Evolutionary conservation across 2,113 vertebrate genomes (phyloP).

Genomic region (Oncorhynchus clarkii): DNA sequence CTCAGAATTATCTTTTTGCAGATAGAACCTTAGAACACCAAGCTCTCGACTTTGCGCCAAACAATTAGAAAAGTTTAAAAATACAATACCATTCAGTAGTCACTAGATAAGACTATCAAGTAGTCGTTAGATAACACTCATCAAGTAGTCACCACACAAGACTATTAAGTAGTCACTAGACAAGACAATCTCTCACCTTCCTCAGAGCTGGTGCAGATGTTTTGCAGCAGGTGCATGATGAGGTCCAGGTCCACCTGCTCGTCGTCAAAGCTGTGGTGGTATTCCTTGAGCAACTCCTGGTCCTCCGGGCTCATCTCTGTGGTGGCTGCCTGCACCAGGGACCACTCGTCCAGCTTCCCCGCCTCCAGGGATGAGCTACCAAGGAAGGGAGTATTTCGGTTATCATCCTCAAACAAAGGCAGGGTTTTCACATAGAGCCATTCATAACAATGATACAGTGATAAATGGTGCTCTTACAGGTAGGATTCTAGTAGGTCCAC

Average conservation of each 20-base stretch:
- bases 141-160: too few species aligned
- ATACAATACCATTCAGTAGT: not conserved
- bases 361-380: constrained; percentile 76
- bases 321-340: constrained; percentile 66
- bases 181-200: constrained; percentile 71
- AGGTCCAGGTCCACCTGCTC: constrained; percentile 91
- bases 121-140: too few species aligned
- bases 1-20: too few species aligned
- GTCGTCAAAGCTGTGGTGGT: constrained; percentile 91
- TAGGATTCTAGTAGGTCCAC: constrained; percentile 87
- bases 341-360: constrained; percentile 76
- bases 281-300: constrained; percentile 83
- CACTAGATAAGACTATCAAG: not conserved
- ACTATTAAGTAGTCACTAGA: not conserved
- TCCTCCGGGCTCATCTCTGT: constrained; percentile 81
- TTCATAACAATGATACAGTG: not conserved
- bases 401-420: too few species aligned
- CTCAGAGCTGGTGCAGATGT: constrained; percentile 81
- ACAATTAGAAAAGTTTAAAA: not conserved
- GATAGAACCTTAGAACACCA: too few species aligned
- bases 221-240: constrained; percentile 87
- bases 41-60: not conserved
- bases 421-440: not conserved
- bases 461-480: constrained; percentile 72
- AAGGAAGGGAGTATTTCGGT: not conserved